Conservation (phyloP, 1,140 invertebrate species). For the Dendrolimus punctatus region DNA sequence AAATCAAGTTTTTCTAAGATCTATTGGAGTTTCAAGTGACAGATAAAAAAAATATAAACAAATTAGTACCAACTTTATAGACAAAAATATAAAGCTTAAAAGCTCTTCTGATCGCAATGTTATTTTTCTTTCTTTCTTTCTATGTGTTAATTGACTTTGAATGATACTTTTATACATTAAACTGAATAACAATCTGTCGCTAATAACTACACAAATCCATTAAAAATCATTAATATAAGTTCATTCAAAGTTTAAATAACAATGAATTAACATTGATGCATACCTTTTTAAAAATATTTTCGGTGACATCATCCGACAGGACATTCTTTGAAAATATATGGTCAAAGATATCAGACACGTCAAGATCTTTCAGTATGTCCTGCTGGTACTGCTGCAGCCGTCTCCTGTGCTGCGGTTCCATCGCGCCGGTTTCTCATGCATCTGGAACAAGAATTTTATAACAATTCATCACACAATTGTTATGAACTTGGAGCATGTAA, state of each 20-base stretch:
- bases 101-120: too few species aligned
- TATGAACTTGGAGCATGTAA: too few species aligned
- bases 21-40: too few species aligned
- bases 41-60: too few species aligned
- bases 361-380: slow-evolving; percentile 52
- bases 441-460: slow-evolving; percentile 24
- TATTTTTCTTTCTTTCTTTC: too few species aligned
- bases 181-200: too few species aligned
- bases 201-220: too few species aligned
- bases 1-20: too few species aligned
- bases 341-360: slow-evolving; percentile 52
- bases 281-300: slow-evolving; percentile 42
- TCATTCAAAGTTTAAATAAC: slow-evolving; percentile 1
- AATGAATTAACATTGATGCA: slow-evolving; percentile 10
- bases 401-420: slow-evolving; percentile 47
- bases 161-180: too few species aligned
- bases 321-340: slow-evolving; percentile 44
- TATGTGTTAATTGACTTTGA: too few species aligned
- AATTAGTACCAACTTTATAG: too few species aligned
- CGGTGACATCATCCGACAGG: slow-evolving; percentile 41
- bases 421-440: slow-evolving; percentile 30
- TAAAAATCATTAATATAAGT: background rate
- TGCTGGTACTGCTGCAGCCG: slow-evolving; percentile 47
- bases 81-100: too few species aligned
- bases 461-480: background rate